These are phyloP conservation scores for Gulo gulo DNA, from an alignment of 2,113 vertebrate genomes.

Conservation along the genomic window DNA sequence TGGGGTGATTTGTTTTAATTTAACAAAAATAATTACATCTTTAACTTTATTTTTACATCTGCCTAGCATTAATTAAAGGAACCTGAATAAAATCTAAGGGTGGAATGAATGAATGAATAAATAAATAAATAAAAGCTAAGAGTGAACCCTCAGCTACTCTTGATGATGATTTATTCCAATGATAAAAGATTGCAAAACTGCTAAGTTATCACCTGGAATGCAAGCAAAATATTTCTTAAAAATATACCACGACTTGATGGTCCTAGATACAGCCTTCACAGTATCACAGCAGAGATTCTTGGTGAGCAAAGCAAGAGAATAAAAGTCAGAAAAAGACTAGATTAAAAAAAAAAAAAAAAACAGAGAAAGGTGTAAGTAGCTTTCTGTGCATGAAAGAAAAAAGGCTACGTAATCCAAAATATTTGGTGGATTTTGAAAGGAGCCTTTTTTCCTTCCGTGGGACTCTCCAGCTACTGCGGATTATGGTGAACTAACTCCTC, in stretches of 20 bases:
- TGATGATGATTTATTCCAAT: not conserved
- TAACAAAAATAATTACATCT: not conserved
- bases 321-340: not conserved
- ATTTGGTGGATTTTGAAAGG: not conserved
- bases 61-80: not conserved
- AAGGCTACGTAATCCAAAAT: not conserved
- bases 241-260: not conserved
- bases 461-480: not conserved
- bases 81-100: not conserved
- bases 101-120: too few species aligned
- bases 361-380: not conserved
- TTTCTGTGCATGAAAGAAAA: not conserved
- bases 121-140: not conserved
- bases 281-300: not conserved
- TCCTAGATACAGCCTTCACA: not conserved
- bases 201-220: slow-evolving; percentile 1
- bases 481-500: not conserved
- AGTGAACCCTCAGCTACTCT: not conserved
- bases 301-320: not conserved
- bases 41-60: not conserved
- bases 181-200: not conserved
- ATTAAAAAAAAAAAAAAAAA: not conserved
- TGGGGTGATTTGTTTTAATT: not conserved
- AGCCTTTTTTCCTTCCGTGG: not conserved
- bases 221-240: not conserved